Conservation (phyloP, 1,140 invertebrate genomes). For the Hirudo medicinalis region DNA sequence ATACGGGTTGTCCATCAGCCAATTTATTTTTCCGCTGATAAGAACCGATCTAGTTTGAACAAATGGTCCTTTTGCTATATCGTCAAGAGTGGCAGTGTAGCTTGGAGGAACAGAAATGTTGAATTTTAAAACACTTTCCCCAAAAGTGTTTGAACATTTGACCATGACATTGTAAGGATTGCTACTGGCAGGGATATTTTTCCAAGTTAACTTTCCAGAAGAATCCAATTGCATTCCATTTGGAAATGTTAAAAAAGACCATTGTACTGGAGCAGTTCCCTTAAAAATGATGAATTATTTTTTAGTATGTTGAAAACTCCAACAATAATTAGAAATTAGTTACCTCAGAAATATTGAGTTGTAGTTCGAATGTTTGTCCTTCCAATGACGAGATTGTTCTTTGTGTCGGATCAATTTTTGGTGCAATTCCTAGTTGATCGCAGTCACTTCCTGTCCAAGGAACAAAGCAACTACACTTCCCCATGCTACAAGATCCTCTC, state of each 20-base stretch:
- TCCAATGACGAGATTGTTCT: conserved; percentile 14
- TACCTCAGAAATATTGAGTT: conserved; percentile 23
- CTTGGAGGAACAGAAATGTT: conserved; percentile 21
- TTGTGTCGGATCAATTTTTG: conserved; percentile 9
- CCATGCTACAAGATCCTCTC: conserved; percentile 25
- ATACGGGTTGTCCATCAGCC: not conserved
- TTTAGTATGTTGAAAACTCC: not conserved
- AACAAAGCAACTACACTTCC: conserved; percentile 24
- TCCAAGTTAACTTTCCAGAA: conserved; percentile 20
- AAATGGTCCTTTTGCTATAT: conserved; percentile 19
- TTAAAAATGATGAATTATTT: not conserved
- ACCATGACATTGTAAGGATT: conserved; percentile 19
- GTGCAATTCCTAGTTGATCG: conserved; percentile 17
- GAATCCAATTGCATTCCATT: conserved; percentile 22
- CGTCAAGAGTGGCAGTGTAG: conserved; percentile 20
- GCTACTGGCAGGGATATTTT: conserved; percentile 14
- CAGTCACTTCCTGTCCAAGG: conserved; percentile 27
- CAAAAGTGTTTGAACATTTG: conserved; percentile 21
- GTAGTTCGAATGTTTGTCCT: conserved; percentile 17
- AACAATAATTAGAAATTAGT: not conserved
- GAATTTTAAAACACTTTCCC: conserved; percentile 19
- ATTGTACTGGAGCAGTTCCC: conserved; percentile 24
- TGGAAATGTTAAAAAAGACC: conserved; percentile 19
- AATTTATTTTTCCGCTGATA: conserved; percentile 23
- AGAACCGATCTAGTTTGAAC: conserved; percentile 20